A percentile compares a stretch with the other conserved stretches of the same genome.
These are phyloP conservation scores for Pseudochirops corinnae DNA, from an alignment of 2,797 vertebrate species.

Conservation along the genomic window DNA sequence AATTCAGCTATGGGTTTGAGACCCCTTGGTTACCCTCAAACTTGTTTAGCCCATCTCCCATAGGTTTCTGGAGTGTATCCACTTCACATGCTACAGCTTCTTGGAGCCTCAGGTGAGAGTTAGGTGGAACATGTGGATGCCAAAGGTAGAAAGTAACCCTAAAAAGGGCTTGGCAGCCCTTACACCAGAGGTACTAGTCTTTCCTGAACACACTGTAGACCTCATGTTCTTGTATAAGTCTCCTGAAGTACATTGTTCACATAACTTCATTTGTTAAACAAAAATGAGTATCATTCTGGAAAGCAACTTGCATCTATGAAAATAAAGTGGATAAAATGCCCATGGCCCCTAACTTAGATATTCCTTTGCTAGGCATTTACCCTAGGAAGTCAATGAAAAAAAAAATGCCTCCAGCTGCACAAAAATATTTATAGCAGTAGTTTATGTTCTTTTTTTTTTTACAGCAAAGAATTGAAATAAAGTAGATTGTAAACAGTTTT, in stretches of 20 bases:
- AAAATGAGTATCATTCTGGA: constrained; percentile 39
- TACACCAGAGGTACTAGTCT: too few species aligned
- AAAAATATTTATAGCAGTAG: background rate
- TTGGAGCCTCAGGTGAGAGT: too few species aligned
- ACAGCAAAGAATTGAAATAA: background rate
- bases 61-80: too few species aligned
- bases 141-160: too few species aligned
- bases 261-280: constrained; percentile 33
- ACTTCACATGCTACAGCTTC: too few species aligned
- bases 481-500: background rate
- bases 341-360: background rate
- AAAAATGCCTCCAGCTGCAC: background rate
- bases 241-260: constrained; percentile 31
- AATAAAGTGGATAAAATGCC: background rate
- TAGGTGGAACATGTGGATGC: too few species aligned
- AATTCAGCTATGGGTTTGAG: too few species aligned
- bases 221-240: background rate
- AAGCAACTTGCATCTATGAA: background rate
- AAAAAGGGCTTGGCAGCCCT: too few species aligned
- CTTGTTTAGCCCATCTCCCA: too few species aligned
- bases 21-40: too few species aligned
- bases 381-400: background rate
- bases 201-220: too few species aligned
- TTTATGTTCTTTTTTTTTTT: background rate
- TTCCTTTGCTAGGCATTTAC: background rate